Percentiles rank a stretch among this genome's conserved stretches.
Conservation (phyloP, 2,888 invertebrate species). For the Drosophila lacicola region DNA sequence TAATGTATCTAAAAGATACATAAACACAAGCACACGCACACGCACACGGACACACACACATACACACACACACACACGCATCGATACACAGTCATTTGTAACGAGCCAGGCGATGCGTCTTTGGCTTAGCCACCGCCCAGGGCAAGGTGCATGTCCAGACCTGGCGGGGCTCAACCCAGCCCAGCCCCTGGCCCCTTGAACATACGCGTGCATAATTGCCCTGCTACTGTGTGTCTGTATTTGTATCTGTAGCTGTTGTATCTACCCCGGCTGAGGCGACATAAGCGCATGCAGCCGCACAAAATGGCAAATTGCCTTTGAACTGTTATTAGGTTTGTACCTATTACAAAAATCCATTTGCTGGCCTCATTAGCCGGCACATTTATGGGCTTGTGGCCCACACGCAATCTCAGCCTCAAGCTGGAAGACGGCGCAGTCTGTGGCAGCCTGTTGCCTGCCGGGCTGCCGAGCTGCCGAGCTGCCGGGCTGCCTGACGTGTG, state of each 20-base stretch:
- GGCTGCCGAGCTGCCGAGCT: not conserved
- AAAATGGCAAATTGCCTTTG: slow-evolving; percentile 57
- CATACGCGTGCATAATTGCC: slow-evolving; percentile 15
- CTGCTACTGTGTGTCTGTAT: slow-evolving; percentile 7
- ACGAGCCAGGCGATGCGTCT: slow-evolving; percentile 10
- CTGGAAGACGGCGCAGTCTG: slow-evolving; percentile 33
- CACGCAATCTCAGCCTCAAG: slow-evolving; percentile 33
- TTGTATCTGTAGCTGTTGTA: not conserved
- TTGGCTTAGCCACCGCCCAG: slow-evolving; percentile 20
- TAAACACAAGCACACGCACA: not conserved
- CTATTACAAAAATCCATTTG: slow-evolving; percentile 44
- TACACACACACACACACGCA: not conserved
- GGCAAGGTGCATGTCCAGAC: slow-evolving; percentile 10
- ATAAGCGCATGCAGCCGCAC: slow-evolving; percentile 1
- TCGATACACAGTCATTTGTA: slow-evolving; percentile 13
- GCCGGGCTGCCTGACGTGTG: slow-evolving; percentile 15
- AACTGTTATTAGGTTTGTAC: slow-evolving; percentile 62
- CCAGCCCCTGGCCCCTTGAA: not conserved
- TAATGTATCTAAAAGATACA: slow-evolving; percentile 29
- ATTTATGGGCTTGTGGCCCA: slow-evolving; percentile 37
- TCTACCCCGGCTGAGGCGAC: slow-evolving; percentile 11
- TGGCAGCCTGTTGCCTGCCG: slow-evolving; percentile 47
- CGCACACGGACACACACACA: not conserved
- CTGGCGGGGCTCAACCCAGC: not conserved
- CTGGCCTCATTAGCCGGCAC: slow-evolving; percentile 44